A percentile compares a stretch with the other conserved stretches of the same genome.
phyloP scores from a whole-genome alignment of 2,113 vertebrate species.

The Zingel zingel region DNA sequence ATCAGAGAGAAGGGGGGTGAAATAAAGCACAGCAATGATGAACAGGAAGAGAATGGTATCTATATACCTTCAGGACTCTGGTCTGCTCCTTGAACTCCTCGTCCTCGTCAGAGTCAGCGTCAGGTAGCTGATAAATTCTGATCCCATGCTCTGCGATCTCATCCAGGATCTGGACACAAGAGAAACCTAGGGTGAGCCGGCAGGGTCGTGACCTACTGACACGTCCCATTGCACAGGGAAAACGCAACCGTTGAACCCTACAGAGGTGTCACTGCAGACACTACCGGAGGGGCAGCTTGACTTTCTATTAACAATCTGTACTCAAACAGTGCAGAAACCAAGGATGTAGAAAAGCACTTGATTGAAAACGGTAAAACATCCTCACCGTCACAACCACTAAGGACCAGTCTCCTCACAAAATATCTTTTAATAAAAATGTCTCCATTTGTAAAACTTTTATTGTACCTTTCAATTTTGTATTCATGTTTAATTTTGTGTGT shows the following conservation, averaged over 20 bases:
- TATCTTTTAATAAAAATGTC: neutral
- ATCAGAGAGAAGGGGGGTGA: slow-evolving; percentile 6
- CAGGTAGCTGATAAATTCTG: slow-evolving; percentile 93
- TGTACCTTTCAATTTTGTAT: neutral
- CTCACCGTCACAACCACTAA: neutral
- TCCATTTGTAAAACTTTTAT: neutral
- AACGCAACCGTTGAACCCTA: neutral
- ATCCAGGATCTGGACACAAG: slow-evolving; percentile 88
- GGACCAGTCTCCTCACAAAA: neutral
- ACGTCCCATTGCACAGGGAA: neutral
- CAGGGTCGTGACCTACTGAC: slow-evolving; percentile 26
- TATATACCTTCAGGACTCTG: slow-evolving; percentile 88
- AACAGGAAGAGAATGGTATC: slow-evolving; percentile 11
- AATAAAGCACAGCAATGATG: slow-evolving; percentile 4
- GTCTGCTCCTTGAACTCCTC: slow-evolving; percentile 97
- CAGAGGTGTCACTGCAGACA: neutral
- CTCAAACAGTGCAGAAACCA: neutral
- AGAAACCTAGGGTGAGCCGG: slow-evolving; percentile 11
- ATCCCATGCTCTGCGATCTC: slow-evolving; percentile 94
- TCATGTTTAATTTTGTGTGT: neutral
- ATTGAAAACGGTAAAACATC: neutral
- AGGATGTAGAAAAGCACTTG: no score
- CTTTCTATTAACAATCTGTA: neutral
- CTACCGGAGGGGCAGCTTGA: neutral
- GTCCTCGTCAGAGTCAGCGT: slow-evolving; percentile 95